phyloP scores from a whole-genome alignment of 2,113 vertebrate species.

The Spea bombifrons region DNA sequence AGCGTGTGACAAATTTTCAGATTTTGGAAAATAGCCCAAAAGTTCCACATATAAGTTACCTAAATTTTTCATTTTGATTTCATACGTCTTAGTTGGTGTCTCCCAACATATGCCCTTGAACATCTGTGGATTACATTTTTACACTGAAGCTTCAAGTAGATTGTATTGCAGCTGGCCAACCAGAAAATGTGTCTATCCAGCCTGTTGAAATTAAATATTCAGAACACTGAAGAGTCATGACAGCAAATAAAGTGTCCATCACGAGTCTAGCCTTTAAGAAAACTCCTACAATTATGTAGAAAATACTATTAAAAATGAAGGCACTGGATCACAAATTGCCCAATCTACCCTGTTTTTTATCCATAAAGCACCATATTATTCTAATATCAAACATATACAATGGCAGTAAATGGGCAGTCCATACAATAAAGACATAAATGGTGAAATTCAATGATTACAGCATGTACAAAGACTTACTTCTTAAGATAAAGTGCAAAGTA shows the following conservation, averaged over 20 bases:
- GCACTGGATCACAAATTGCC: not conserved
- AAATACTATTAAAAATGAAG: not conserved
- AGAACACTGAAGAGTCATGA: conserved; percentile 39
- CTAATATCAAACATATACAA: too few species aligned
- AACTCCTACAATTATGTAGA: not conserved
- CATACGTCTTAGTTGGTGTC: not conserved
- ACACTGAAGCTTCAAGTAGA: conserved; percentile 30
- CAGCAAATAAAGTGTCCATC: conserved; percentile 36
- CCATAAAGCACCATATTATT: too few species aligned
- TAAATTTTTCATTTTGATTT: too few species aligned
- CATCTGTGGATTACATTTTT: conserved; percentile 22
- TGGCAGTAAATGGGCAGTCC: too few species aligned
- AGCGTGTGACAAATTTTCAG: too few species aligned
- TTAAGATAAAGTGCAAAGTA: too few species aligned
- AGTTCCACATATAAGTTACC: too few species aligned
- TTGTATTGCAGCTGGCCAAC: conserved; percentile 44
- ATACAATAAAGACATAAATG: too few species aligned
- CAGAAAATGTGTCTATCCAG: conserved; percentile 29
- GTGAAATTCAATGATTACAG: too few species aligned
- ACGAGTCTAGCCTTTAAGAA: conserved; percentile 31
- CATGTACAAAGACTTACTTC: too few species aligned
- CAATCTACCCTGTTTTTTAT: too few species aligned
- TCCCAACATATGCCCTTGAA: conserved; percentile 36
- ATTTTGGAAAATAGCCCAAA: too few species aligned
- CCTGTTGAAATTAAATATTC: conserved; percentile 45